A percentile compares a stretch with the other conserved stretches of the same genome.
These are phyloP conservation scores for Phyllotis vaccarum DNA, from an alignment of 2,797 vertebrate species.

Conservation along the genomic window DNA sequence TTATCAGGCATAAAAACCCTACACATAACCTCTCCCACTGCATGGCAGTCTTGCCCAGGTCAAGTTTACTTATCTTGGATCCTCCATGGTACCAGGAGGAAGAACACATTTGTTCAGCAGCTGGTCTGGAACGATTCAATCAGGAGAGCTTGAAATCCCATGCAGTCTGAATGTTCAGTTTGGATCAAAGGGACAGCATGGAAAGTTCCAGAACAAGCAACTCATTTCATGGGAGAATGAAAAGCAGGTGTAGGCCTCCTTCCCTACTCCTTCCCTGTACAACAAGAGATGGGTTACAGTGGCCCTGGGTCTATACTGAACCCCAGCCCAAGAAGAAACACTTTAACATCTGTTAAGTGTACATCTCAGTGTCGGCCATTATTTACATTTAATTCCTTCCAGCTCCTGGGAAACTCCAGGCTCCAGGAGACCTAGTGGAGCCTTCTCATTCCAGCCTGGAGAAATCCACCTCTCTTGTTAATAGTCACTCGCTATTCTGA, in stretches of 20 bases:
- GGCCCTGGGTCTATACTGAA: not conserved
- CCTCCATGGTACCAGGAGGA: fast-evolving
- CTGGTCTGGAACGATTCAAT: not conserved
- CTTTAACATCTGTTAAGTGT: not conserved
- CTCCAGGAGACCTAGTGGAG: not conserved
- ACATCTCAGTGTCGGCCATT: not conserved
- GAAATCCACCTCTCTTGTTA: not conserved
- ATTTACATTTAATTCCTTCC: slow-evolving; percentile 27
- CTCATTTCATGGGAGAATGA: slow-evolving; percentile 46
- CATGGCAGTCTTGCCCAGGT: not conserved
- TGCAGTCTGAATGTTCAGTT: not conserved
- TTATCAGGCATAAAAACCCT: not conserved
- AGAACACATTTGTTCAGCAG: not conserved
- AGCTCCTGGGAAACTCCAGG: not conserved
- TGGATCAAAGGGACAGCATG: slow-evolving; percentile 43
- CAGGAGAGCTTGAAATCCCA: not conserved
- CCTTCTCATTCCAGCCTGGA: not conserved
- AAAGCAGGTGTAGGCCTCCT: slow-evolving; percentile 47
- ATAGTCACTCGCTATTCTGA: not conserved
- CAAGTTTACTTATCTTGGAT: fast-evolving
- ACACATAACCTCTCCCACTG: not conserved
- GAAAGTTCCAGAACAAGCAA: slow-evolving; percentile 48
- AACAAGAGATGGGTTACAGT: not conserved
- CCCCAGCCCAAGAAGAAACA: slow-evolving; percentile 18
- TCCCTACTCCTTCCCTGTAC: not conserved